Base-by-base conservation (phyloP, 2,113 vertebrate species). In the Etheostoma cragini region DNA sequence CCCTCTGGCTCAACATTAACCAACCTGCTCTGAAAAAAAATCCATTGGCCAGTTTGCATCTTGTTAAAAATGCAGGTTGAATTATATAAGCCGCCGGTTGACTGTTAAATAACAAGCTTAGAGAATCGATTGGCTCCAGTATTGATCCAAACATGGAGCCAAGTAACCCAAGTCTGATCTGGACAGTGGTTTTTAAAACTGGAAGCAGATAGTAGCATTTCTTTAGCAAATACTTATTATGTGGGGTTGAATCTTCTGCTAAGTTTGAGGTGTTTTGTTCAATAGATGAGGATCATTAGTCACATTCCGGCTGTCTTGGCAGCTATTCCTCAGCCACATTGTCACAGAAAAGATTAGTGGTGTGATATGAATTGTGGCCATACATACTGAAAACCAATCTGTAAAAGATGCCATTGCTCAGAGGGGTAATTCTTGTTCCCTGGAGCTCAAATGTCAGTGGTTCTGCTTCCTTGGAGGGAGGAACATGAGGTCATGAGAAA, bases 311-410 rank as follows among this genome's bases (percentile, higher is more conserved):
- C 77, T 13, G 17, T 76, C 57, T 66, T 33, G 68, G 72, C 76
- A 78, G 46, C 50, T 52, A 52, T 45, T 63, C 46, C 61, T 57
- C 46, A 22, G 63, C 60, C 64, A 65, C 72, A 42, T 50, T 68
- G 74, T 69, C 77, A 57, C 72, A 64, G 68, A 76, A 19, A 46
- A 66, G 71, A 81, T 83, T 35, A 72, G 61, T 5, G 33, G 22
- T 86, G 84, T 66, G 54, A 81, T 73, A 24, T 82, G 60, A 83
- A 68, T 64, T 81, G 68, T 69, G 57, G 75, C 63, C 42, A 66
- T 68, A 22, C 42, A 66, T 68, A 26, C 64, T 58, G 45, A 33
- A 64, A 75, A 30, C 57, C n/a, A 13, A 82, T 80, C 68, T 54
- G 57, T 58, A 33, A 78, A 75, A 69, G 35, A 80, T 56, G 58